Evolutionary conservation across 2,888 invertebrate genomes (phyloP), one percentile per base, ranked within the genome.

Genomic region (Netelia virgata): DNA sequence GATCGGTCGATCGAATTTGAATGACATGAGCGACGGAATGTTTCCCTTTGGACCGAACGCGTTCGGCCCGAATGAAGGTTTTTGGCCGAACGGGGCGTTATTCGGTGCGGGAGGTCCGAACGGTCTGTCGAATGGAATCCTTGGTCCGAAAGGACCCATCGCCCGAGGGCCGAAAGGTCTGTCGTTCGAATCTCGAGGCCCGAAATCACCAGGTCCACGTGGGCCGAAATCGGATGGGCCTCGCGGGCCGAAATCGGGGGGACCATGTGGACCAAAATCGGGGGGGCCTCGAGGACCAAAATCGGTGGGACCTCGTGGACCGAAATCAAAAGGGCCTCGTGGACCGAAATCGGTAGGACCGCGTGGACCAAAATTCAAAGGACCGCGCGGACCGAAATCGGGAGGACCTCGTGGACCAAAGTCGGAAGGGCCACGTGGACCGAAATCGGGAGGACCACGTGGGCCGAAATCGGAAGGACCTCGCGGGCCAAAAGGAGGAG

Each of bases 11-110:
- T 90, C 89, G 43, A 89, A 82, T 76, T 90, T 86, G 11, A 90
- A 76, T 1, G 88, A 85, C 72, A 89, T 86, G 10, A 90, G 78
- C 3, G 90, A 89, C 11, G 90, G 90, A 73, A 89, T 90, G 0
- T 82, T 81, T 72, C 64, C 55, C 36, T 63, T 55, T 5, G 79
- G 76, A 23, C 64, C 43, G 16, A 82, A 75, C 2, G 69, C 20
- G n/a, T 78, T 82, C 11, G 81, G n/a, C 36, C 47, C 69, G 16
- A 69, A 53, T 1, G 66, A 14, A n/a, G 68, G 23, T 14, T 16
- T 50, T 28, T 11, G 50, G 10, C 55, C 74, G 16, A 88, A 87
- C 8, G 85, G 55, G 6, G 9, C 20, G 16, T 87, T 86, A 55
- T 70, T 87, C 2, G 80, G 64, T 28, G 80, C 85, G 18, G 85